Evolutionary conservation across 2,113 vertebrate genomes (phyloP).

Genomic region (Petrocephalus microphthalmus): DNA sequence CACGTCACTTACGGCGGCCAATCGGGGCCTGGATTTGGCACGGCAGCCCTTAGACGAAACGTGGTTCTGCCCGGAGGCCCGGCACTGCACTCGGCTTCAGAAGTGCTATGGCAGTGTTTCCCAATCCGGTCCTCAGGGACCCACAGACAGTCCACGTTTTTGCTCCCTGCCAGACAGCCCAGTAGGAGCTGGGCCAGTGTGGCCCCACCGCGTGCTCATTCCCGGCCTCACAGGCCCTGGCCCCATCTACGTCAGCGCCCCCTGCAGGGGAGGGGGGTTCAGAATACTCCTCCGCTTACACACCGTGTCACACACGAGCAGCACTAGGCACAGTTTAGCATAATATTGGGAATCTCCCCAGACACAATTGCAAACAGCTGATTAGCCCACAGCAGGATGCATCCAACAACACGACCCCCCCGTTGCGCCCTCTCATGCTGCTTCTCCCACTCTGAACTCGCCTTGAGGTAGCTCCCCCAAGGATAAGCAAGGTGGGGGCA

Average conservation of each 20-base stretch:
- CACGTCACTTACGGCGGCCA: not conserved
- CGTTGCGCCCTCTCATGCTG: not conserved
- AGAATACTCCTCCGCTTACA: not conserved
- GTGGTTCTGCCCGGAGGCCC: not conserved
- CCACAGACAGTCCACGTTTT: too few relatives aligned
- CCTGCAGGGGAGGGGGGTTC: not conserved
- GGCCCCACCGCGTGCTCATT: not conserved
- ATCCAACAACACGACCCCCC: constrained; percentile 20
- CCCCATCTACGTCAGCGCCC: not conserved
- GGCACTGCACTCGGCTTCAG: not conserved
- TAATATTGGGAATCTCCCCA: not conserved
- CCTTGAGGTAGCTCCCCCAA: not conserved
- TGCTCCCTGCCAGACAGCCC: too few relatives aligned
- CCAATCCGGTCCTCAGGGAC: too few relatives aligned
- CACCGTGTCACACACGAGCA: not conserved
- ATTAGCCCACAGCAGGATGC: constrained; percentile 40
- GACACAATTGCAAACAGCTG: constrained; percentile 41
- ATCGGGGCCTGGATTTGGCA: not conserved
- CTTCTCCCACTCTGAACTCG: not conserved
- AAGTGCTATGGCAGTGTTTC: too few relatives aligned
- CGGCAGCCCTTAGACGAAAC: not conserved
- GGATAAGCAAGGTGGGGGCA: not conserved
- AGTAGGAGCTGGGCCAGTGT: not conserved
- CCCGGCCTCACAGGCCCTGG: not conserved
- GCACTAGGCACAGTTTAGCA: not conserved